Percentiles rank a stretch among this genome's conserved stretches.
phyloP scores from a whole-genome alignment of 2,113 vertebrate species.

The Nibea albiflora region DNA sequence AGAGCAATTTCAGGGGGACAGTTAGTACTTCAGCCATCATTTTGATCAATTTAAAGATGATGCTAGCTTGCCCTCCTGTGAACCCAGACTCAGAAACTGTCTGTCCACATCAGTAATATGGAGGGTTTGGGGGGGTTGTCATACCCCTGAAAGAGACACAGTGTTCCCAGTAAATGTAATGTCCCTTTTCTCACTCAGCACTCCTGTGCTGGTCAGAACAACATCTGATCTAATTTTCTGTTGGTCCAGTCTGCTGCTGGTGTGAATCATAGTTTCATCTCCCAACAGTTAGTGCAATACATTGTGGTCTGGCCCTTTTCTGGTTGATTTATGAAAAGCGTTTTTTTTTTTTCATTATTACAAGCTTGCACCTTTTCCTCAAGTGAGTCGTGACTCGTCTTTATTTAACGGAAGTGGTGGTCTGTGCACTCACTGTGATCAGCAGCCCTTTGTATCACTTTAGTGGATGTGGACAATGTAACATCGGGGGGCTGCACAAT shows the following conservation, averaged over 20 bases:
- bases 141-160: slow-evolving; percentile 26
- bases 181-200: slow-evolving; percentile 9
- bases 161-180: slow-evolving; percentile 44
- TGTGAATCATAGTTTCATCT: slow-evolving; percentile 42
- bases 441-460: background rate
- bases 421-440: accelerated
- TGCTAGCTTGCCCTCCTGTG: background rate
- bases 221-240: slow-evolving; percentile 31
- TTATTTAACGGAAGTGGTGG: background rate
- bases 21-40: background rate
- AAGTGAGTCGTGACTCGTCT: background rate
- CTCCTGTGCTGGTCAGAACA: slow-evolving; percentile 30
- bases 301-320: slow-evolving; percentile 6
- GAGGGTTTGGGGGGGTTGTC: background rate
- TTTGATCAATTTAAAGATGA: slow-evolving; percentile 30
- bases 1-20: slow-evolving; percentile 1
- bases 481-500: background rate
- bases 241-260: slow-evolving; percentile 2
- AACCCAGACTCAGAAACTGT: slow-evolving; percentile 11
- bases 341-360: background rate
- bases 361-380: background rate
- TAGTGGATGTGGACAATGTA: background rate
- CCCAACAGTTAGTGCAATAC: slow-evolving; percentile 26
- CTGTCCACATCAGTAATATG: slow-evolving; percentile 16
- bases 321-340: background rate